A percentile compares a stretch with the other conserved stretches of the same genome.
Evolutionary conservation across 35 echinoderm and acorn worm genomes (phyloP).

Genomic region (Eucidaris tribuloides): DNA sequence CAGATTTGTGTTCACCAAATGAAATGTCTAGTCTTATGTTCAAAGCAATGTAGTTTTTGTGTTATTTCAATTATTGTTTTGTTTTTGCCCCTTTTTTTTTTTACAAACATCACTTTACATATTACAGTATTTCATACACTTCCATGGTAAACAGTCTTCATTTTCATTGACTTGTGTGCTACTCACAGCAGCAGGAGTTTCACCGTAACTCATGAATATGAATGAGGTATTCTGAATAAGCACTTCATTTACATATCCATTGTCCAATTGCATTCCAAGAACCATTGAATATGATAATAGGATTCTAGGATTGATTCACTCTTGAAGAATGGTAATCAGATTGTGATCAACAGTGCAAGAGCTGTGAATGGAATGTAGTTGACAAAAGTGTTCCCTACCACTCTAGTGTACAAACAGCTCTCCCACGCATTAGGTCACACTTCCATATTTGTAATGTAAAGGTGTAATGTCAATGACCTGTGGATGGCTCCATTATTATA

Average conservation of each 20-base stretch:
- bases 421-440: background rate
- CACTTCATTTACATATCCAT: background rate
- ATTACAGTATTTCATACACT: too few relatives aligned
- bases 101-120: too few relatives aligned
- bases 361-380: background rate
- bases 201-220: background rate
- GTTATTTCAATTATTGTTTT: too few relatives aligned
- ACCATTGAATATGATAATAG: background rate
- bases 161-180: too few relatives aligned
- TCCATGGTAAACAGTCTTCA: too few relatives aligned
- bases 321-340: background rate
- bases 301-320: background rate
- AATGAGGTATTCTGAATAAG: background rate
- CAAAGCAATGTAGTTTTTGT: too few relatives aligned
- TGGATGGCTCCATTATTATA: background rate
- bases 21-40: too few relatives aligned
- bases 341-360: background rate
- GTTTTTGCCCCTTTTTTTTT: too few relatives aligned
- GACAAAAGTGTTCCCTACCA: background rate
- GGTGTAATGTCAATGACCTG: background rate
- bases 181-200: too few relatives aligned
- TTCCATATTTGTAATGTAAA: background rate
- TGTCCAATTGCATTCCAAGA: background rate
- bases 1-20: too few relatives aligned
- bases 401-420: slow-evolving; percentile 1